Evolutionary conservation across 2,113 vertebrate species (phyloP).

Genomic region (Phalacrocorax carbo): DNA sequence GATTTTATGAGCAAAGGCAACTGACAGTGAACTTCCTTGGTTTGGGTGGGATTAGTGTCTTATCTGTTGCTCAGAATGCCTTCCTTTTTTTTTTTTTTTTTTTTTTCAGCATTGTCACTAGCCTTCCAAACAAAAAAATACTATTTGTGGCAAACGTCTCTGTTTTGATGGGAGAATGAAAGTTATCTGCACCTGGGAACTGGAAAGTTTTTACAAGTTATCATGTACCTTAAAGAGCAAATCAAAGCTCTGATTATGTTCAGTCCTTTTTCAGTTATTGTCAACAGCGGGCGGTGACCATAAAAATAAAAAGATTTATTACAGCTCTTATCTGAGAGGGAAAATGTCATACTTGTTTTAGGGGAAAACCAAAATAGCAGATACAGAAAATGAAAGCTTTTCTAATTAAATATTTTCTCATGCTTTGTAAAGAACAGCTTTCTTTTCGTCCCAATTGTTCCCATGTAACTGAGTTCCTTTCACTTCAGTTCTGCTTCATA

Average conservation of each 20-base stretch:
- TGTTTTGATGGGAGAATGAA: background rate
- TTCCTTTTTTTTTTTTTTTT: too few species aligned
- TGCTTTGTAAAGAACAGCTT: background rate
- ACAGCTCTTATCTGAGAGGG: background rate
- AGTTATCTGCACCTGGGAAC: background rate
- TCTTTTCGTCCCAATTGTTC: background rate
- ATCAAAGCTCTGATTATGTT: background rate
- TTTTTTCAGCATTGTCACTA: background rate
- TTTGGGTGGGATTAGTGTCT: background rate
- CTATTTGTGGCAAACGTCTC: background rate
- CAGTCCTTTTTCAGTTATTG: background rate
- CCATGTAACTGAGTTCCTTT: background rate
- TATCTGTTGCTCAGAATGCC: background rate
- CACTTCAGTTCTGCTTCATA: background rate
- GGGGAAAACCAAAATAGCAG: background rate
- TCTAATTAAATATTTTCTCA: background rate
- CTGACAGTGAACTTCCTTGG: background rate
- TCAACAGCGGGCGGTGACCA: background rate
- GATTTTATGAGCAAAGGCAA: background rate
- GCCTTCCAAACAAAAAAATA: background rate
- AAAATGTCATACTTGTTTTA: background rate
- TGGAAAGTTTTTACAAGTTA: background rate
- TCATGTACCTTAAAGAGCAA: background rate
- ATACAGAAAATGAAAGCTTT: background rate
- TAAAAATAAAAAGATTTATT: background rate